A percentile compares a stretch with the other conserved stretches of the same genome.
phyloP scores from a whole-genome alignment of 1,140 invertebrate species.

The Andrena cerasifolii region DNA sequence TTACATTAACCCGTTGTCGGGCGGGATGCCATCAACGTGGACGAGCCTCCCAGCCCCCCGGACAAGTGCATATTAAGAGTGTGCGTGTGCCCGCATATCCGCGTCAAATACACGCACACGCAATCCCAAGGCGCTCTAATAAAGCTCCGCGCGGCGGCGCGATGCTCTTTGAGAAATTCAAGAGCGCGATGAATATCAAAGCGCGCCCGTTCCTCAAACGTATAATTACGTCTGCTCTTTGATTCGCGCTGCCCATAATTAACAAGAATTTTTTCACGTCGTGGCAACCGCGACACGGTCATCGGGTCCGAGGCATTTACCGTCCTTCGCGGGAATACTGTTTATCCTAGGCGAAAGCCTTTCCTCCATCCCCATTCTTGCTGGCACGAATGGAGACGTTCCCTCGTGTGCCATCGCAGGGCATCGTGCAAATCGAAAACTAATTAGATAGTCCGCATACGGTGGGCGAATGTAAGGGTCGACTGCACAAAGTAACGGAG shows the following conservation, averaged over 20 bases:
- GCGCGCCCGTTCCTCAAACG: slow-evolving; percentile 18
- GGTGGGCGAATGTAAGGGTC: background rate
- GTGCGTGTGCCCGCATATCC: slow-evolving; percentile 29
- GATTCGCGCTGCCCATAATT: slow-evolving; percentile 19
- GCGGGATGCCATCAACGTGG: slow-evolving; percentile 45
- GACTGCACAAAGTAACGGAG: background rate
- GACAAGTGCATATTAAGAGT: slow-evolving; percentile 26
- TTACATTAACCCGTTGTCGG: slow-evolving; percentile 57
- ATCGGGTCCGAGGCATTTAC: background rate
- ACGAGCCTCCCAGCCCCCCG: slow-evolving; percentile 16
- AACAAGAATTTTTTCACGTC: slow-evolving; percentile 27
- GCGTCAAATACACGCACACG: slow-evolving; percentile 38
- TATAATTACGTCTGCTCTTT: slow-evolving; percentile 27
- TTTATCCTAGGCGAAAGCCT: background rate
- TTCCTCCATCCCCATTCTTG: too few relatives aligned
- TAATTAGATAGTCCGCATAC: background rate
- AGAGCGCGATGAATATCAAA: slow-evolving; percentile 30
- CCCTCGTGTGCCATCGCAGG: background rate
- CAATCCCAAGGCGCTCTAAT: slow-evolving; percentile 17
- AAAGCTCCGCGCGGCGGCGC: background rate
- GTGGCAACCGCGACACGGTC: background rate
- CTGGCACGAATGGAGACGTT: too few relatives aligned
- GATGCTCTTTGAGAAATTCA: slow-evolving; percentile 37
- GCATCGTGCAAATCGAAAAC: background rate
- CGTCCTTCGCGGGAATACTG: background rate